Conservation (phyloP, 2,888 invertebrate species). For the Unio pictorum region DNA sequence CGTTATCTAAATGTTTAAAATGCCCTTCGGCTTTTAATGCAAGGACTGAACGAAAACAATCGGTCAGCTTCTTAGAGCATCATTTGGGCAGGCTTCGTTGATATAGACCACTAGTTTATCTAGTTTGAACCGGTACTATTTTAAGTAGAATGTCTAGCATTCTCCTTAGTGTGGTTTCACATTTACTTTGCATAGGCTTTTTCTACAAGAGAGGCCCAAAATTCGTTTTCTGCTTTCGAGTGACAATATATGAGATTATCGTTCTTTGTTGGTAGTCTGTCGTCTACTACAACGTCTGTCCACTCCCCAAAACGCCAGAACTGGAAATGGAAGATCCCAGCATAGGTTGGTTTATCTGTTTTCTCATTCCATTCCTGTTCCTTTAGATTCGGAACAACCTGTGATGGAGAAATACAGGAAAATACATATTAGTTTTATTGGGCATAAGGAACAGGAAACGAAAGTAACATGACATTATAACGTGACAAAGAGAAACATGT, state of each 20-base stretch:
- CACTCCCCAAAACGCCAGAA: slow-evolving; percentile 77
- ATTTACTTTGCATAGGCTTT: slow-evolving; percentile 78
- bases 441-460: too few species aligned
- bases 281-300: slow-evolving; percentile 76
- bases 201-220: slow-evolving; percentile 77
- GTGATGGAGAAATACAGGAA: slow-evolving; percentile 4
- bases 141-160: too few species aligned
- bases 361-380: slow-evolving; percentile 74
- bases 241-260: slow-evolving; percentile 75
- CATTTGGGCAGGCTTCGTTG: too few species aligned
- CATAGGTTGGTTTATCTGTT: slow-evolving; percentile 71
- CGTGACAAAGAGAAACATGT: too few species aligned
- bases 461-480: too few species aligned
- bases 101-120: too few species aligned
- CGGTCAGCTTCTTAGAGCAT: too few species aligned
- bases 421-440: not conserved
- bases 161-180: not conserved
- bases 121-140: too few species aligned
- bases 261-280: slow-evolving; percentile 75
- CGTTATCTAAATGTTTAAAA: too few species aligned
- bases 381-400: slow-evolving; percentile 76
- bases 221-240: slow-evolving; percentile 75
- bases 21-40: too few species aligned
- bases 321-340: slow-evolving; percentile 74
- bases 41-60: too few species aligned